These are phyloP conservation scores for Oceanodroma leucorhoa DNA, from an alignment of 2,797 vertebrate species.

Conservation along the genomic window DNA sequence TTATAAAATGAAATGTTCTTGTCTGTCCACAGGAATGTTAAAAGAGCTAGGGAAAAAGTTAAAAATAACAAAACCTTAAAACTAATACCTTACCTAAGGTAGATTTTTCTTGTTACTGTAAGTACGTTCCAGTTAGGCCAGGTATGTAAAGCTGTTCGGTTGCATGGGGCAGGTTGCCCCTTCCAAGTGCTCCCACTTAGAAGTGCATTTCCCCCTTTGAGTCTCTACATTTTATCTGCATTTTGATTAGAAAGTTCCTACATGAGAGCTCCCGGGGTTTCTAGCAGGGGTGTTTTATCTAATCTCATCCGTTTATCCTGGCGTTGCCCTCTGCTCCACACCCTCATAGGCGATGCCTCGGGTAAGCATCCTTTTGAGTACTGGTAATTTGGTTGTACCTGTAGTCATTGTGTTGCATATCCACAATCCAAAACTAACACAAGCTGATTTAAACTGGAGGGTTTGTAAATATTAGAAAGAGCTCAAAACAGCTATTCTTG, in stretches of 20 bases:
- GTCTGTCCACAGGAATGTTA: neutral
- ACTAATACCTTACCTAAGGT: neutral
- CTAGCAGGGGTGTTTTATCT: neutral
- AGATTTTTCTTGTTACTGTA: neutral
- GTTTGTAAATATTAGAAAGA: neutral
- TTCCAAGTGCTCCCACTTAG: neutral
- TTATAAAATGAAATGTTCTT: neutral
- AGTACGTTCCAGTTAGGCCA: neutral
- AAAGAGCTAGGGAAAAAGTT: neutral
- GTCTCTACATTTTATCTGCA: neutral
- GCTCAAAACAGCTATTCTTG: neutral
- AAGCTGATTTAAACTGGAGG: neutral
- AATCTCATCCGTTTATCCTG: neutral
- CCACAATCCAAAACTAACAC: neutral
- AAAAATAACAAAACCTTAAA: neutral
- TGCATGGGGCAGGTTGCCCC: neutral
- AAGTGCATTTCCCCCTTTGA: neutral
- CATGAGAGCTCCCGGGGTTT: neutral
- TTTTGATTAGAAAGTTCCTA: neutral
- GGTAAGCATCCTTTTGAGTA: neutral
- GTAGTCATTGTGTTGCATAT: neutral
- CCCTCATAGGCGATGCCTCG: rapidly evolving
- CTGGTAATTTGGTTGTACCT: neutral
- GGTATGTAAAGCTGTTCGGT: neutral
- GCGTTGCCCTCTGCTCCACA: neutral